Conservation (phyloP, 1,140 invertebrate genomes). For the Hormaphis cornu region DNA sequence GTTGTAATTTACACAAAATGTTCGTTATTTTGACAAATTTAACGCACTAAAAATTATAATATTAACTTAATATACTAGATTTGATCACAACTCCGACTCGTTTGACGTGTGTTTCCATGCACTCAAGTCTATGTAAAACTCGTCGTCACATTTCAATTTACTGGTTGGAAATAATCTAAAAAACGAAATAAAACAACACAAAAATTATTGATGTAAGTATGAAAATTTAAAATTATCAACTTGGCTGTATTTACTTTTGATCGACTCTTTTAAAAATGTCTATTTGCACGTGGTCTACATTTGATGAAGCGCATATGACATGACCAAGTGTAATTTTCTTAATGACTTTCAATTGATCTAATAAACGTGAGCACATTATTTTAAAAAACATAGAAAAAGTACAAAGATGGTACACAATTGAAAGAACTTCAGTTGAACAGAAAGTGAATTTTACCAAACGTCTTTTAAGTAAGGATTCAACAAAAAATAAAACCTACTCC, state of each 20-base stretch:
- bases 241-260: constrained; percentile 12
- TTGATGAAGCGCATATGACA: background rate
- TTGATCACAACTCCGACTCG: background rate
- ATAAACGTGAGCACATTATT: background rate
- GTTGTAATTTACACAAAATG: no score
- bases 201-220: no score
- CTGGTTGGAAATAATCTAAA: background rate
- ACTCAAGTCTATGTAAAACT: background rate
- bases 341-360: background rate
- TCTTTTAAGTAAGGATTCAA: no score
- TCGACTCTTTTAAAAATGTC: background rate
- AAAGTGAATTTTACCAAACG: no score
- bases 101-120: background rate
- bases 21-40: no score
- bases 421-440: no score
- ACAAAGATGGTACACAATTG: no score
- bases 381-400: no score
- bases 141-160: background rate
- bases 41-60: no score
- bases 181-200: background rate
- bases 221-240: background rate
- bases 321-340: background rate
- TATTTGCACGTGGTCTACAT: background rate
- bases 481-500: no score
- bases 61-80: no score